These are phyloP conservation scores for Pseudochirops cupreus DNA, from an alignment of 2,797 vertebrate species.

Conservation along the genomic window DNA sequence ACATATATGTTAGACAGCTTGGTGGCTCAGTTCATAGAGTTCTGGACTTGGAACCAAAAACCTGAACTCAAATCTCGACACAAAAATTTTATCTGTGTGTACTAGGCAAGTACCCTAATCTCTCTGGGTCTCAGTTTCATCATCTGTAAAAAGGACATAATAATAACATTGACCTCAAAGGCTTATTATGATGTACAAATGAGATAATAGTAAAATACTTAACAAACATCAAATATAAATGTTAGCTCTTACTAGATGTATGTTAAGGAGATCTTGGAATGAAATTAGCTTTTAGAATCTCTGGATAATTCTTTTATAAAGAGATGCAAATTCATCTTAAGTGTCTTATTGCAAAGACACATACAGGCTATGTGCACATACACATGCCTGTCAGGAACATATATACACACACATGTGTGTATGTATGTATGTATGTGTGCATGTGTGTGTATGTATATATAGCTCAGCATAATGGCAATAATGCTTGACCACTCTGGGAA, in stretches of 20 bases:
- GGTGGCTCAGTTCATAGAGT: not conserved
- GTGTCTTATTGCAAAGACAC: not conserved
- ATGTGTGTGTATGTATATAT: not conserved
- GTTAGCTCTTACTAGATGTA: not conserved
- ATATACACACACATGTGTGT: no score
- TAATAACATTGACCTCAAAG: not conserved
- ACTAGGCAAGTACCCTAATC: not conserved
- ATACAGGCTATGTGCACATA: not conserved
- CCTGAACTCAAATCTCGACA: not conserved
- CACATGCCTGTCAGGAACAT: not conserved
- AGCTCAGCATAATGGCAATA: not conserved
- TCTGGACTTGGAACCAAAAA: not conserved
- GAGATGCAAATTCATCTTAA: not conserved
- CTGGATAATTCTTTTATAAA: not conserved
- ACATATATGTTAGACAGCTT: not conserved
- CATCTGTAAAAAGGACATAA: not conserved
- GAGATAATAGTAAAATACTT: not conserved
- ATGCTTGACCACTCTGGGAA: not conserved
- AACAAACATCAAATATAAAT: not conserved
- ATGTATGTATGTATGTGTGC: no score
- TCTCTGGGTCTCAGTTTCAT: not conserved
- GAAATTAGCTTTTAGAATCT: not conserved
- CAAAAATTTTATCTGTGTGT: not conserved
- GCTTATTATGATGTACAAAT: not conserved
- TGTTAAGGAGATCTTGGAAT: not conserved